Percentiles rank a stretch among this genome's conserved stretches.
Evolutionary conservation across 2,797 vertebrate species (phyloP).

Genomic region (Hyperoplus immaculatus): DNA sequence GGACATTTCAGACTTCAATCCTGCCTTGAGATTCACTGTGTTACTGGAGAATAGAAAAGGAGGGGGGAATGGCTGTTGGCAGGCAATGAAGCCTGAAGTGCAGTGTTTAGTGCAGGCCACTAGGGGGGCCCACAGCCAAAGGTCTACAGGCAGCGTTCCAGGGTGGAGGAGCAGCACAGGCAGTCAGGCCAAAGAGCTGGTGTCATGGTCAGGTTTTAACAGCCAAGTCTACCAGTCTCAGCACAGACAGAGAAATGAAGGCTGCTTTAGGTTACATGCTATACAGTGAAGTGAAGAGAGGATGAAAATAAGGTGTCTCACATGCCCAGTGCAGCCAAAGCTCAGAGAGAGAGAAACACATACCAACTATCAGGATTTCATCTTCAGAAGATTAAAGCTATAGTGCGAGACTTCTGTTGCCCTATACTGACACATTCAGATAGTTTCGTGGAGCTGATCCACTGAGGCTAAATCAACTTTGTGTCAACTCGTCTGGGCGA

Average conservation of each 20-base stretch:
- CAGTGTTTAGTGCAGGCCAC: constrained; percentile 54
- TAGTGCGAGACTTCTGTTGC: too few relatives aligned
- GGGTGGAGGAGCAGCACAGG: constrained; percentile 23
- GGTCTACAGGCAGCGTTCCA: constrained; percentile 25
- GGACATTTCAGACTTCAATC: constrained; percentile 84
- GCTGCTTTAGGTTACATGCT: constrained; percentile 64
- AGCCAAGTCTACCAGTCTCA: constrained; percentile 34
- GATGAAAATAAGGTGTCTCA: constrained; percentile 32
- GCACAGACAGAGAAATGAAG: constrained; percentile 39
- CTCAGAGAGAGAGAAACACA: constrained; percentile 14
- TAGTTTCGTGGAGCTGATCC: too few relatives aligned
- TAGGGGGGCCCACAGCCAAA: constrained; percentile 70
- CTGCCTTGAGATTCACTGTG: constrained; percentile 35
- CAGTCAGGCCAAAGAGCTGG: constrained; percentile 28
- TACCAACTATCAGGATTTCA: neutral
- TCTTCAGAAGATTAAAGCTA: neutral
- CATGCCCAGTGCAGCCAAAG: constrained; percentile 58
- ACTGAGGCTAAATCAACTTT: too few relatives aligned
- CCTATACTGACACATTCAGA: too few relatives aligned
- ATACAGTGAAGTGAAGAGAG: constrained; percentile 38
- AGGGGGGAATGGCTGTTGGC: neutral
- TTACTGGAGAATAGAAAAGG: constrained; percentile 21
- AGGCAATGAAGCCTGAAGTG: constrained; percentile 37
- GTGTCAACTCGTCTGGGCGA: too few relatives aligned
- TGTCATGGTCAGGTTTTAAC: neutral